Evolutionary conservation across 2,888 invertebrate species (phyloP).

Genomic region (Drosophila emarginata): DNA sequence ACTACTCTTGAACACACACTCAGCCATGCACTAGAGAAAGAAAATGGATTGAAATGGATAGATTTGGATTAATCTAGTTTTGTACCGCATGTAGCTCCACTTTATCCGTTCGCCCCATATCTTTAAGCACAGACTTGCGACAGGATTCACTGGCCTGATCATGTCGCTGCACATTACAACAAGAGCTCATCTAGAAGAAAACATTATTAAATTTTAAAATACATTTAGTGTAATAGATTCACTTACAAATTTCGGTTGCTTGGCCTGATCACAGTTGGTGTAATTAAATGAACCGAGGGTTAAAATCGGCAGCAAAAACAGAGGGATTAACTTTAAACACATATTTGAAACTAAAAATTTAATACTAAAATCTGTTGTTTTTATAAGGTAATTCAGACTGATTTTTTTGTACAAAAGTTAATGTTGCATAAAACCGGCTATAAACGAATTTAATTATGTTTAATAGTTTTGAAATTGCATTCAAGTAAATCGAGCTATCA

Average conservation of each 20-base stretch:
- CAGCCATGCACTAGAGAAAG: constrained; percentile 54
- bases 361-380: background rate
- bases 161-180: constrained; percentile 53
- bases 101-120: constrained; percentile 38
- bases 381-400: background rate
- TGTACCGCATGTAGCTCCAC: constrained; percentile 53
- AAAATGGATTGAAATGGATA: background rate
- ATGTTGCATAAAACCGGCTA: constrained; percentile 41
- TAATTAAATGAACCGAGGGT: constrained; percentile 15
- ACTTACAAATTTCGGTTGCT: constrained; percentile 51
- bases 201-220: background rate
- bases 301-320: constrained; percentile 15
- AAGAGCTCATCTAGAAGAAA: constrained; percentile 38
- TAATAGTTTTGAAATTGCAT: constrained; percentile 6
- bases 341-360: constrained; percentile 21
- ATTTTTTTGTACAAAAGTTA: constrained; percentile 18
- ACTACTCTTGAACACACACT: constrained; percentile 52
- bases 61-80: background rate
- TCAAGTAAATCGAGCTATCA: background rate
- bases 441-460: no score
- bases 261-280: constrained; percentile 51
- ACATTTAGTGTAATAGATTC: background rate
- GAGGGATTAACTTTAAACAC: constrained; percentile 14
- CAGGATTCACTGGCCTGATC: constrained; percentile 39
- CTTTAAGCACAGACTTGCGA: constrained; percentile 46